A percentile compares a stretch with the other conserved stretches of the same genome.
Conservation (phyloP, 2,888 invertebrate genomes). For the Eurytoma adleriae region DNA sequence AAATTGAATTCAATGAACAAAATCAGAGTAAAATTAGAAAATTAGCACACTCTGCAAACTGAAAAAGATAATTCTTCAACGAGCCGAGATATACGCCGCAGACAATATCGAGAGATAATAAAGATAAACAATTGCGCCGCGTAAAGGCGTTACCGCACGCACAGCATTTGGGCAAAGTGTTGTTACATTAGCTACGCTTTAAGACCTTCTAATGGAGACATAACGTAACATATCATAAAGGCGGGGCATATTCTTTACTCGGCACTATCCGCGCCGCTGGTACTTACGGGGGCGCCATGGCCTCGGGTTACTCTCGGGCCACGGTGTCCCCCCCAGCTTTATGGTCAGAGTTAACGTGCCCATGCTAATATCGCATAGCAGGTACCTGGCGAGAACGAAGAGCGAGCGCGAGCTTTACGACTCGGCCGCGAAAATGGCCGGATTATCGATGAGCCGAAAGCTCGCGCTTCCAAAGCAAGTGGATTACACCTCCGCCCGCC, state of each 20-base stretch:
- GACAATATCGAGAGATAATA: not conserved
- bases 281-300: not conserved
- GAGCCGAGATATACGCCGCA: too few species aligned
- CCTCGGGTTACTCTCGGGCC: conserved; percentile 7
- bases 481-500: conserved; percentile 4
- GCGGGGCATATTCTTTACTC: conserved; percentile 44
- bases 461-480: conserved; percentile 35
- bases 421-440: conserved; percentile 37
- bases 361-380: conserved; percentile 54
- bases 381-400: conserved; percentile 40
- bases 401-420: conserved; percentile 37
- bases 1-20: too few species aligned
- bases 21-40: too few species aligned
- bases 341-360: conserved; percentile 55
- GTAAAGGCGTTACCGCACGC: not conserved
- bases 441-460: conserved; percentile 44
- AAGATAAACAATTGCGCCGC: conserved; percentile 29
- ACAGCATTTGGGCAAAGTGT: conserved; percentile 28
- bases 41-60: too few species aligned
- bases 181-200: conserved; percentile 43
- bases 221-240: conserved; percentile 51
- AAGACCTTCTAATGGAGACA: conserved; percentile 49
- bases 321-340: conserved; percentile 51
- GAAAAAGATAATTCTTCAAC: too few species aligned
- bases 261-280: not conserved